A percentile compares a stretch with the other conserved stretches of the same genome.
Conservation (phyloP, 1,140 invertebrate genomes). For the Battus philenor region DNA sequence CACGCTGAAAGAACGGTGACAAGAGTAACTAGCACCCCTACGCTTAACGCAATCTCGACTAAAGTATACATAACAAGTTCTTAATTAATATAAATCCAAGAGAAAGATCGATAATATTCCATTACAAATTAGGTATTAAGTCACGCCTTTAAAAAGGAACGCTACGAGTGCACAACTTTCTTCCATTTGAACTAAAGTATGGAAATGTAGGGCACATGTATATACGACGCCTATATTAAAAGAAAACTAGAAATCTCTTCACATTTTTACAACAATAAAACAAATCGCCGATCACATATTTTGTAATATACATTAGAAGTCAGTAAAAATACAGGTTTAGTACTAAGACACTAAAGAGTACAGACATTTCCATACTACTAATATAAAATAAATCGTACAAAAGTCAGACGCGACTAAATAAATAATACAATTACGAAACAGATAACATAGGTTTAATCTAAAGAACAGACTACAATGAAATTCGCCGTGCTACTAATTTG, state of each 20-base stretch:
- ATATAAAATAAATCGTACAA: too few relatives aligned
- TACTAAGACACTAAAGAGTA: too few relatives aligned
- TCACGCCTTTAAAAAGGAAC: slow-evolving; percentile 53
- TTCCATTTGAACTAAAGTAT: slow-evolving; percentile 61
- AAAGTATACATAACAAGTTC: slow-evolving; percentile 65
- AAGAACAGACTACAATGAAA: too few relatives aligned
- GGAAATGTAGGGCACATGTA: slow-evolving; percentile 58
- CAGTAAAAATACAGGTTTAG: too few relatives aligned
- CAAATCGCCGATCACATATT: too few relatives aligned
- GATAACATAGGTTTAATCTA: too few relatives aligned
- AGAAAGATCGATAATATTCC: slow-evolving; percentile 28
- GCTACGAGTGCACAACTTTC: slow-evolving; percentile 48
- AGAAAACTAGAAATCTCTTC: slow-evolving; percentile 2
- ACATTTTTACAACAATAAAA: too few relatives aligned
- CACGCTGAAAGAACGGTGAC: slow-evolving; percentile 58
- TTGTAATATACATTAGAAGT: too few relatives aligned
- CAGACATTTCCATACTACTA: too few relatives aligned
- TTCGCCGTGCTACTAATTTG: too few relatives aligned
- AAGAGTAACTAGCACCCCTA: slow-evolving; percentile 59
- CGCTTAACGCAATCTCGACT: slow-evolving; percentile 59
- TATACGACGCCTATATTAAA: slow-evolving; percentile 22
- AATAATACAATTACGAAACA: slow-evolving; percentile 11
- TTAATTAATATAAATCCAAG: slow-evolving; percentile 34
- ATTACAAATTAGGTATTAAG: slow-evolving; percentile 44
- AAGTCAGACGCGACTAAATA: slow-evolving; percentile 3